Evolutionary conservation across 2,888 invertebrate genomes (phyloP).

Genomic region (Sericinus montela): DNA sequence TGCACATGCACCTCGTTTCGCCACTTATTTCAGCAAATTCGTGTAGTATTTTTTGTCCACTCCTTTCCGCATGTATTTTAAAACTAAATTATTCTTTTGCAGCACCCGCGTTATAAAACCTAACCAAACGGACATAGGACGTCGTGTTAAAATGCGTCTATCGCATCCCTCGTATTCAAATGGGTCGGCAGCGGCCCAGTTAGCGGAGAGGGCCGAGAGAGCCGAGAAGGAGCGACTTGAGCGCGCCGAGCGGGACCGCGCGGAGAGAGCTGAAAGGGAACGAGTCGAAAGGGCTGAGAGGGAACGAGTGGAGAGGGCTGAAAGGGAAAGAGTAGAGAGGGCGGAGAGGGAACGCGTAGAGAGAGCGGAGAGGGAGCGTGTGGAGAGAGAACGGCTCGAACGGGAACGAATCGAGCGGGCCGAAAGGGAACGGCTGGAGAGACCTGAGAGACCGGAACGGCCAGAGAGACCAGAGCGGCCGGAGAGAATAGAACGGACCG

Average conservation of each 20-base stretch:
- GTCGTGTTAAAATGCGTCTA: conserved; percentile 88
- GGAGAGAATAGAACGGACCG: conserved; percentile 31
- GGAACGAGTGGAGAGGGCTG: conserved; percentile 46
- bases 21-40: too few species aligned
- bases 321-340: conserved; percentile 46
- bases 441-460: conserved; percentile 40
- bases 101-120: conserved; percentile 96
- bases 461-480: conserved; percentile 36
- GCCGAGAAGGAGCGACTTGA: conserved; percentile 46
- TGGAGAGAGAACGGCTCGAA: conserved; percentile 37
- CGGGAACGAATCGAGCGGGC: conserved; percentile 48
- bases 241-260: conserved; percentile 26
- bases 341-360: conserved; percentile 48
- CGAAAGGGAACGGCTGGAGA: conserved; percentile 44
- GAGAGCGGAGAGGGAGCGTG: conserved; percentile 42
- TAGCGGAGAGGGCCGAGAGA: conserved; percentile 41
- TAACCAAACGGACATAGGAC: conserved; percentile 92
- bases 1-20: too few species aligned
- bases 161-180: conserved; percentile 60
- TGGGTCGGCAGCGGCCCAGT: conserved; percentile 44
- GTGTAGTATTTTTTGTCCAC: too few species aligned
- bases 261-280: conserved; percentile 29
- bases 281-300: conserved; percentile 35
- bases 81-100: conserved; percentile 39
- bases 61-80: too few species aligned